These are phyloP conservation scores for Rhegmatorhina hoffmannsi DNA, from an alignment of 2,113 vertebrate species.

Conservation along the genomic window DNA sequence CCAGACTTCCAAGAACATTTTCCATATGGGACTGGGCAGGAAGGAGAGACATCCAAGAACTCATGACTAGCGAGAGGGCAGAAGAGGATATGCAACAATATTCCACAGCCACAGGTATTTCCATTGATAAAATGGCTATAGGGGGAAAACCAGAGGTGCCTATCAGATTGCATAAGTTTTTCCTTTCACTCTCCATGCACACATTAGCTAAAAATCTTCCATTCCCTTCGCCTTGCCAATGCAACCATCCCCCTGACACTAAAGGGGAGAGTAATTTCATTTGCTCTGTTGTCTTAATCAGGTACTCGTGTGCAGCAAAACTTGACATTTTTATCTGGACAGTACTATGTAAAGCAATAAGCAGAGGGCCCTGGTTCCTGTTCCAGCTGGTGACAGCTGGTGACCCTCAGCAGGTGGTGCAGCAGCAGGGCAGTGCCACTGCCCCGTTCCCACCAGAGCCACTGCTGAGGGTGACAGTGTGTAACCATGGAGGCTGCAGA, in stretches of 20 bases:
- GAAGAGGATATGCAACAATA: background rate
- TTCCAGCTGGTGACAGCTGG: background rate
- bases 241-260: background rate
- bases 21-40: background rate
- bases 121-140: background rate
- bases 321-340: background rate
- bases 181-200: background rate
- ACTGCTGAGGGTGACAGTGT: background rate
- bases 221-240: background rate
- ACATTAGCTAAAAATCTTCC: background rate
- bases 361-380: background rate
- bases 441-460: background rate
- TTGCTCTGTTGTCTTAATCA: background rate
- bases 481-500: background rate
- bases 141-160: background rate
- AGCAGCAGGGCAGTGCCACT: background rate
- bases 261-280: conserved; percentile 1
- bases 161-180: background rate
- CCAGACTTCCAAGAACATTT: background rate
- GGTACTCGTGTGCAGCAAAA: background rate
- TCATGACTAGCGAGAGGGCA: background rate
- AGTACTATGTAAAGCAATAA: background rate
- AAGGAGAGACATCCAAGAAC: background rate
- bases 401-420: background rate
- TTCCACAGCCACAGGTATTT: background rate